A percentile compares a stretch with the other conserved stretches of the same genome.
Conservation (phyloP, 2,797 vertebrate species). For the Choloepus didactylus region DNA sequence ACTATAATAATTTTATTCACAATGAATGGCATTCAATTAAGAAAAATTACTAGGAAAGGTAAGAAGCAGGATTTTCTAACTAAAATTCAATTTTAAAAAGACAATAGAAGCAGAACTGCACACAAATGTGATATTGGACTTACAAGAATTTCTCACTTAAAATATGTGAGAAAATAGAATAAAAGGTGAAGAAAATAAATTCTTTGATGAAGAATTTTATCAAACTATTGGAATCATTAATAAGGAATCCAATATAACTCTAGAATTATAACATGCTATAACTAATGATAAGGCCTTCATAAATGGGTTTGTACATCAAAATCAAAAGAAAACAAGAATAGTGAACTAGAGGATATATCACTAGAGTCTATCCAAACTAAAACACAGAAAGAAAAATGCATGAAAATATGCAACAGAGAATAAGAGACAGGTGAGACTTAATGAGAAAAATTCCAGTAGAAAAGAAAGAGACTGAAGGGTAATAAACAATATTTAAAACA, state of each 20-base stretch:
- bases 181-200: neutral
- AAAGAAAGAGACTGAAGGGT: neutral
- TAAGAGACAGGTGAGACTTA: neutral
- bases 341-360: neutral
- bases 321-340: neutral
- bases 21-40: neutral
- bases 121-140: neutral
- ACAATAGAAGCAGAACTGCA: neutral
- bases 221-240: neutral
- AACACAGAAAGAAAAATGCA: neutral
- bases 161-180: neutral
- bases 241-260: neutral
- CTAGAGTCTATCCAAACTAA: neutral
- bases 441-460: neutral
- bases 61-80: neutral
- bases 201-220: constrained; percentile 13
- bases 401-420: neutral
- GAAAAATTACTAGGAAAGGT: neutral
- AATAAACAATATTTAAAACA: neutral
- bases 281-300: neutral
- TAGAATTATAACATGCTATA: neutral
- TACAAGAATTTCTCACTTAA: neutral
- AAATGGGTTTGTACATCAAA: neutral
- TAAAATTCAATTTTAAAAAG: neutral
- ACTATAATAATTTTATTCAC: neutral